Base-by-base conservation (phyloP, 2,888 invertebrate genomes). In the Pseudococcus jackbeardsleyi region DNA sequence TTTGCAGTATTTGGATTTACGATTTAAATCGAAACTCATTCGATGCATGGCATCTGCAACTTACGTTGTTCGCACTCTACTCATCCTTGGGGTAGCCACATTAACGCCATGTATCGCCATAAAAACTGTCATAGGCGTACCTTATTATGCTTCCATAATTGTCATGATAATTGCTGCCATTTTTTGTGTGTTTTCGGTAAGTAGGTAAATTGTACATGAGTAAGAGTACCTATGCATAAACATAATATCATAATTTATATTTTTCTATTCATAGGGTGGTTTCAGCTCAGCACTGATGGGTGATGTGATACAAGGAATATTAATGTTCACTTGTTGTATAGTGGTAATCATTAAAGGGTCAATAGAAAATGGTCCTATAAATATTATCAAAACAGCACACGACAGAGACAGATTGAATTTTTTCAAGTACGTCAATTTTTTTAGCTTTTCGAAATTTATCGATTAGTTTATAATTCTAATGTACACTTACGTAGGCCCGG, bases 61-160 rank as follows among this genome's bases (percentile, higher is more conserved):
- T 0, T 96, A 96, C 91, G 94, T 96, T 39, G 92, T 96, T n/a
- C 93, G 96, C 15, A 96, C 96, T 91, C 93, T 96, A 84, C 93
- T 96, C 72, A 96, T 96, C 91, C 93, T 97, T 89, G 96, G 96
- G 0, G 96, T 97, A 77, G 96, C 96, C 0, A 95, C 96, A n/a
- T 97, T 96, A 92, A 96, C 97, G 0, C 97, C 97, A 0, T 96
- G 96, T 88, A 96, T 97, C 68, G 97, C 97, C 0, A 92, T 97
- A 33, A 95, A 96, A 90, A 95, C 96, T 8, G 95, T 97, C 46
- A 95, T 96, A 90, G 96, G 95, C 0, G 93, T 97, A 89, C 96
- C 97, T 0, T 96, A 96, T 90, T 96, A 96, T 96, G 94, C 94
- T 0, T 96, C 96, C 39, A 96, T 97, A 85, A 92, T 95, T 11